Conservation (phyloP, 2,888 invertebrate species). For the Trachelus troglodyta region DNA sequence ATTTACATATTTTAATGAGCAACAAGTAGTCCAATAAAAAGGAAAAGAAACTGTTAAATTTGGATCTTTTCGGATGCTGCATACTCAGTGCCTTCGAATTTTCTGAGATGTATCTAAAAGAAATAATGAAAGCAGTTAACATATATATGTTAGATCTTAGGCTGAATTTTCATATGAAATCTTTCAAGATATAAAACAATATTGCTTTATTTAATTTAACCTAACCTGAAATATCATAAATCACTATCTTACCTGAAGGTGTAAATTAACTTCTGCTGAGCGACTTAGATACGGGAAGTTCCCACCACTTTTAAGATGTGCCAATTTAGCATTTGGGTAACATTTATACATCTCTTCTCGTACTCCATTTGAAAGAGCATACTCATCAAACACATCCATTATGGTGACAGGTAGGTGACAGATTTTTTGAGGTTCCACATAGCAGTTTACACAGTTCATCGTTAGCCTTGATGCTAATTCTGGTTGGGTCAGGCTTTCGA, state of each 20-base stretch:
- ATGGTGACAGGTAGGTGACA: constrained; percentile 80
- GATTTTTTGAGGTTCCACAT: constrained; percentile 82
- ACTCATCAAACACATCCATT: constrained; percentile 90
- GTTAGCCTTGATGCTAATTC: constrained; percentile 89
- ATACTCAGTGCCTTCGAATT: constrained; percentile 74
- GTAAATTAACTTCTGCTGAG: constrained; percentile 88
- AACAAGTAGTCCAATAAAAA: too few relatives aligned
- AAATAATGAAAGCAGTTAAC: constrained; percentile 23
- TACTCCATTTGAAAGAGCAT: constrained; percentile 81
- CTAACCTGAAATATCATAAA: neutral
- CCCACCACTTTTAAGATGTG: constrained; percentile 88
- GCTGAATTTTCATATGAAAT: neutral
- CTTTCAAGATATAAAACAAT: too few relatives aligned
- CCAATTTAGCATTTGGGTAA: constrained; percentile 86
- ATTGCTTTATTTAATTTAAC: neutral
- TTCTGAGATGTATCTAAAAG: constrained; percentile 78
- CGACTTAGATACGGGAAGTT: constrained; percentile 92
- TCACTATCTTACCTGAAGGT: constrained; percentile 77
- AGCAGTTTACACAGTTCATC: constrained; percentile 84
- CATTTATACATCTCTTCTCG: constrained; percentile 86
- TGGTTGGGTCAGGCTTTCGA: constrained; percentile 84
- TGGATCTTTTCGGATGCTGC: constrained; percentile 69
- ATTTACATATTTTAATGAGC: too few relatives aligned
- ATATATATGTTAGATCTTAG: constrained; percentile 4
- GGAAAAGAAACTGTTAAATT: constrained; percentile 22